Evolutionary conservation across 2,113 vertebrate genomes (phyloP).

Genomic region (Scartelaos histophorus): DNA sequence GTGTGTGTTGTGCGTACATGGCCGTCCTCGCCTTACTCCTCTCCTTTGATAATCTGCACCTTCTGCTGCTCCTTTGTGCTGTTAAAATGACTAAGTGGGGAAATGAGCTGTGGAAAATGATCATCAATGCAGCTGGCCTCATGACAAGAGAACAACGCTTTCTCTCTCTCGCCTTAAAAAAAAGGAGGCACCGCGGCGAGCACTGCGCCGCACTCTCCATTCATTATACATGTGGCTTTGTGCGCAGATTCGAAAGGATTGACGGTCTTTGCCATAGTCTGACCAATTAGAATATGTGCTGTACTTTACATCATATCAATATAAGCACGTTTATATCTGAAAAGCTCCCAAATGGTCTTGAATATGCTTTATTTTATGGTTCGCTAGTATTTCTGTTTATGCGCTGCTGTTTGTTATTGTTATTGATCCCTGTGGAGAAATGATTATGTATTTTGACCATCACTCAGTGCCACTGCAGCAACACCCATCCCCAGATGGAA

Average conservation of each 20-base stretch:
- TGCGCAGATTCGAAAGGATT: constrained; percentile 32
- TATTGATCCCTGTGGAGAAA: no score
- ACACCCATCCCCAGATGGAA: no score
- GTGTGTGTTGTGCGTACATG: constrained; percentile 35
- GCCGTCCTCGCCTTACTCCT: constrained; percentile 59
- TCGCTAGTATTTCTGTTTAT: no score
- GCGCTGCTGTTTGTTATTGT: no score
- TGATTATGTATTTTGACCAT: no score
- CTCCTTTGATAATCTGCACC: constrained; percentile 69
- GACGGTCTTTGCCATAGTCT: neutral
- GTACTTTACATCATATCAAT: constrained; percentile 14
- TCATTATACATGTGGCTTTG: constrained; percentile 28
- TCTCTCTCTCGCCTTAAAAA: constrained; percentile 44
- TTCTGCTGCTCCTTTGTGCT: constrained; percentile 73
- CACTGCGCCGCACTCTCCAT: constrained; percentile 39
- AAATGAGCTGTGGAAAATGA: constrained; percentile 79
- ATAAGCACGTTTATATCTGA: constrained; percentile 12
- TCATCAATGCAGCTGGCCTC: constrained; percentile 73
- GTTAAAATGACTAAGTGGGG: constrained; percentile 74
- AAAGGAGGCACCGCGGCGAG: constrained; percentile 43
- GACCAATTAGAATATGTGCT: constrained; percentile 1
- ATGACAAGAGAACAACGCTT: constrained; percentile 59
- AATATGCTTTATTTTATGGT: no score
- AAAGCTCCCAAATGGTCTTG: neutral
- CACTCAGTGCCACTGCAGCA: no score